Conservation (phyloP, 2,113 vertebrate species). For the Nanorana parkeri region DNA sequence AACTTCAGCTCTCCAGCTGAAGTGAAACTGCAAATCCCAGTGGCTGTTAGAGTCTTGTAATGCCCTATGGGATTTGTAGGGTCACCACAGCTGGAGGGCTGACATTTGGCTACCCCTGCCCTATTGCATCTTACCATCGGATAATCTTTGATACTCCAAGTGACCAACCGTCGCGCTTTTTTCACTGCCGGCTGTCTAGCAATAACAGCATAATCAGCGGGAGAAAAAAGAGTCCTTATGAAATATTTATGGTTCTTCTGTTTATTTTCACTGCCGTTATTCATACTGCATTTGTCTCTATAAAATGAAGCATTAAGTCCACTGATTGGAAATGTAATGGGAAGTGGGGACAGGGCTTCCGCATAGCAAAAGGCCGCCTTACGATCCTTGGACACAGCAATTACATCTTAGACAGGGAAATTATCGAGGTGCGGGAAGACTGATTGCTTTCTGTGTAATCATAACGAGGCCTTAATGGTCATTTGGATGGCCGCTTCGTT, state of each 20-base stretch:
- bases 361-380: constrained; percentile 21
- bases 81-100: no score
- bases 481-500: constrained; percentile 17
- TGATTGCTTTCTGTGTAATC: constrained; percentile 54
- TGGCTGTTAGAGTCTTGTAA: no score
- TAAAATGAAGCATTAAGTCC: constrained; percentile 55
- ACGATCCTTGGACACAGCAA: constrained; percentile 28
- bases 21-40: no score
- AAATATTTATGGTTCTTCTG: constrained; percentile 49
- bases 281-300: constrained; percentile 41
- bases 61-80: no score
- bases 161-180: no score
- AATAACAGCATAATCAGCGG: not conserved
- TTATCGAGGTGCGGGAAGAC: constrained; percentile 39
- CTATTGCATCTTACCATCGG: no score
- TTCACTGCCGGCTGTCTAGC: not conserved
- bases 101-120: no score
- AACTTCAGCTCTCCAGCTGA: no score
- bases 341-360: constrained; percentile 8
- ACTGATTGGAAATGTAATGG: constrained; percentile 57
- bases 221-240: not conserved
- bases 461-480: constrained; percentile 47
- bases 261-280: constrained; percentile 23
- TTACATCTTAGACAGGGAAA: constrained; percentile 20
- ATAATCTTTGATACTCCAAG: no score